A percentile compares a stretch with the other conserved stretches of the same genome.
phyloP scores from a whole-genome alignment of 64 coral and sea anemone genomes.

The Acropora yongei region DNA sequence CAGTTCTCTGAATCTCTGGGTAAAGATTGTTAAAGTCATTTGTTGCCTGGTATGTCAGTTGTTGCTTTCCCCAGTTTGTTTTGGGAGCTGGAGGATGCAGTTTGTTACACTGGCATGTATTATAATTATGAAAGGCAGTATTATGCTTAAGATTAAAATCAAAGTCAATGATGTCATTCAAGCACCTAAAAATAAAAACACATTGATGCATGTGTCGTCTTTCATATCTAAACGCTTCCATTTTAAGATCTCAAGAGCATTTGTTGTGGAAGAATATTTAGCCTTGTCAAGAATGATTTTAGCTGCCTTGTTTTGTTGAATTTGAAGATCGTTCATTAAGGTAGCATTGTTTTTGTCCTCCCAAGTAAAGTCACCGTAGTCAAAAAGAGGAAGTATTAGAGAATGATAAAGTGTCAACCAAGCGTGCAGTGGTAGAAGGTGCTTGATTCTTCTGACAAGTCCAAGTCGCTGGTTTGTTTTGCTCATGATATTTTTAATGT shows the following conservation, averaged over 20 bases:
- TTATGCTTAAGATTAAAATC: constrained; percentile 18
- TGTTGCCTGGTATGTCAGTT: background rate
- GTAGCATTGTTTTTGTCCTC: constrained; percentile 22
- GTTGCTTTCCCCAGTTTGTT: constrained; percentile 3
- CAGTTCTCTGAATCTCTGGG: background rate
- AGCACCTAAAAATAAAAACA: constrained; percentile 14
- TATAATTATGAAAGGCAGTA: background rate
- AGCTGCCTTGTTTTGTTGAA: constrained; percentile 32
- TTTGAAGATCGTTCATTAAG: constrained; percentile 32
- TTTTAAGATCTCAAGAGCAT: constrained; percentile 9
- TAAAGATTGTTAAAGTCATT: background rate
- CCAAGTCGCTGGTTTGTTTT: constrained; percentile 26
- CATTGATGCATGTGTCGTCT: background rate
- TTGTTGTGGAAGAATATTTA: constrained; percentile 6
- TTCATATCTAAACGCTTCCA: constrained; percentile 7
- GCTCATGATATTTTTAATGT: background rate
- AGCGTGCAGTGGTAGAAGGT: background rate
- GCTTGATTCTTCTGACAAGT: constrained; percentile 9
- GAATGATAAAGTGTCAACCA: constrained; percentile 2
- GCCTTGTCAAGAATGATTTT: constrained; percentile 40
- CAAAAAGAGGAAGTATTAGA: background rate
- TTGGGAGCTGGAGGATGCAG: background rate
- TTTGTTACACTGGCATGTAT: constrained; percentile 15
- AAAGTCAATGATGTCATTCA: constrained; percentile 13
- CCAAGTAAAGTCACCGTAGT: constrained; percentile 24